Conservation (phyloP, 2,113 vertebrate species). For the Todiramphus chloris region DNA sequence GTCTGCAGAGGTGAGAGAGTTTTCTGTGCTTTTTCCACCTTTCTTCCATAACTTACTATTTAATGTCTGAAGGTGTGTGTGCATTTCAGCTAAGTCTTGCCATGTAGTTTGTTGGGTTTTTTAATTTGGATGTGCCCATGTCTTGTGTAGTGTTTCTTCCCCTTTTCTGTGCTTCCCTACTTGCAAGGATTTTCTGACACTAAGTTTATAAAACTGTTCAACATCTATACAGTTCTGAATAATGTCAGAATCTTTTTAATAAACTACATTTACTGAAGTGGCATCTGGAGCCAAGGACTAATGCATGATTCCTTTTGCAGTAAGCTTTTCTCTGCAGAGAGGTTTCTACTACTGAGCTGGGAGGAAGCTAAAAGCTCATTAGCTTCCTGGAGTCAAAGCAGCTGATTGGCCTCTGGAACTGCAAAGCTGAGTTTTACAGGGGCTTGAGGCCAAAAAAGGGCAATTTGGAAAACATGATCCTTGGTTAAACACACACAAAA, state of each 20-base stretch:
- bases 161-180: not conserved
- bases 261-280: not conserved
- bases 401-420: constrained; percentile 39
- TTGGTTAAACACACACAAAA: constrained; percentile 18
- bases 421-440: not conserved
- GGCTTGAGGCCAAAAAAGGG: constrained; percentile 14
- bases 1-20: not conserved
- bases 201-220: not conserved
- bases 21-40: not conserved
- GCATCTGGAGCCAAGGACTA: not conserved
- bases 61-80: not conserved
- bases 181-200: not conserved
- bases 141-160: not conserved
- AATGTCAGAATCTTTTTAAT: not conserved
- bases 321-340: constrained; percentile 1
- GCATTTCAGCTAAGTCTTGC: not conserved
- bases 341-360: not conserved
- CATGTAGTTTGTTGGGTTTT: not conserved
- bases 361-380: constrained; percentile 28
- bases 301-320: not conserved
- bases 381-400: constrained; percentile 9
- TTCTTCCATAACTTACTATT: not conserved
- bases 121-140: not conserved
- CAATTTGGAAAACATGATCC: constrained; percentile 1
- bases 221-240: not conserved